Percentiles rank a stretch among this genome's conserved stretches.
These are phyloP conservation scores for Neoarius graeffei DNA, from an alignment of 2,113 vertebrate species.

Conservation along the genomic window DNA sequence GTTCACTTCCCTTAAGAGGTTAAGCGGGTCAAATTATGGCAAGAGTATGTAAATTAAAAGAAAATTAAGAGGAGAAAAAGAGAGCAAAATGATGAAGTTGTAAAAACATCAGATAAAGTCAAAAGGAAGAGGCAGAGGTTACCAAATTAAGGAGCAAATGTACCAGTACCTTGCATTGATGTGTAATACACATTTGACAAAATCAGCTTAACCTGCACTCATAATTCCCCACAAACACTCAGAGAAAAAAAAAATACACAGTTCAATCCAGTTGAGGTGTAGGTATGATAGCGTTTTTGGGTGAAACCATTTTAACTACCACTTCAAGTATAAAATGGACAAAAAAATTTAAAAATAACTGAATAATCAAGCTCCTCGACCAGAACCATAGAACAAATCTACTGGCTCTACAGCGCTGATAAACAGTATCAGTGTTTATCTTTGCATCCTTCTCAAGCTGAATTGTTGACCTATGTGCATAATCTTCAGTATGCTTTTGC, in stretches of 20 bases:
- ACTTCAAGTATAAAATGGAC: slow-evolving; percentile 22
- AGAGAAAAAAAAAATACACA: background rate
- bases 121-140: slow-evolving; percentile 1
- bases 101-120: background rate
- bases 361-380: background rate
- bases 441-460: background rate
- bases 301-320: slow-evolving; percentile 7
- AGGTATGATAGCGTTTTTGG: background rate
- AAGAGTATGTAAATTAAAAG: background rate
- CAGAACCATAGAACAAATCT: background rate
- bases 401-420: background rate
- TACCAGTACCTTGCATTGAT: slow-evolving; percentile 5
- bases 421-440: background rate
- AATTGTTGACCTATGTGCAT: background rate
- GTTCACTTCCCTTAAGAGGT: background rate
- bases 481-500: background rate
- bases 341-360: background rate
- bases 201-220: slow-evolving; percentile 14
- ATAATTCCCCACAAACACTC: slow-evolving; percentile 16
- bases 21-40: background rate
- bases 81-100: background rate
- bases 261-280: slow-evolving; percentile 13
- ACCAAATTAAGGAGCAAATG: slow-evolving; percentile 1
- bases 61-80: background rate
- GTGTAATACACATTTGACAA: slow-evolving; percentile 14